Conservation (phyloP, 2,113 vertebrate species). For the Falco punctatus region DNA sequence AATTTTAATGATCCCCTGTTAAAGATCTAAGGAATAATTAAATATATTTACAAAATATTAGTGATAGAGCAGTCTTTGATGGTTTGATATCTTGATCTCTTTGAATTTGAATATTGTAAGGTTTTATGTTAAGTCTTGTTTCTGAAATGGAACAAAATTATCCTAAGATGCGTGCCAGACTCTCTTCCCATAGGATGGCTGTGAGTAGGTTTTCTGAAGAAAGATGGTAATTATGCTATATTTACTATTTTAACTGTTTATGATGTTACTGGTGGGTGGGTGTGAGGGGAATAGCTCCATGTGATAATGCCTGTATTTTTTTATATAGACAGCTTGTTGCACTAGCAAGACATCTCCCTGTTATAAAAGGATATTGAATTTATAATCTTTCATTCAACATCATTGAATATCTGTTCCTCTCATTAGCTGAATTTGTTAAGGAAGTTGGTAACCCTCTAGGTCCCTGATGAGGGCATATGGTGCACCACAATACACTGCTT, state of each 20-base stretch:
- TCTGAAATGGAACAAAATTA: constrained; percentile 24
- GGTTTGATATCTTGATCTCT: neutral
- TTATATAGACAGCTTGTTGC: neutral
- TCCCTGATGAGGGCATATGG: neutral
- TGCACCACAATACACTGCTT: neutral
- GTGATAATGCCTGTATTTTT: neutral
- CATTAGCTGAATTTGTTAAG: neutral
- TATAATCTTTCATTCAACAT: neutral
- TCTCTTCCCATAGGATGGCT: neutral
- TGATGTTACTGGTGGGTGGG: neutral
- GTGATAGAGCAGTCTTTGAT: neutral
- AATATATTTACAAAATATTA: neutral
- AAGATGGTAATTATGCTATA: constrained; percentile 16
- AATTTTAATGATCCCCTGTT: neutral
- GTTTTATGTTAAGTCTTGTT: constrained; percentile 1
- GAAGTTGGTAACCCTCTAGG: neutral
- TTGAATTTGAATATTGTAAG: neutral
- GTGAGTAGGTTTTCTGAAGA: neutral
- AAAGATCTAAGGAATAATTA: neutral
- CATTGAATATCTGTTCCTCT: neutral
- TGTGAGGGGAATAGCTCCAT: neutral
- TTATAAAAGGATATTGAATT: neutral
- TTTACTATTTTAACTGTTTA: constrained; percentile 49
- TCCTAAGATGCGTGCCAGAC: neutral
- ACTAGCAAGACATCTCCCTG: neutral